phyloP scores from a whole-genome alignment of 2,888 invertebrate species.

The Rhagonycha fulva region DNA sequence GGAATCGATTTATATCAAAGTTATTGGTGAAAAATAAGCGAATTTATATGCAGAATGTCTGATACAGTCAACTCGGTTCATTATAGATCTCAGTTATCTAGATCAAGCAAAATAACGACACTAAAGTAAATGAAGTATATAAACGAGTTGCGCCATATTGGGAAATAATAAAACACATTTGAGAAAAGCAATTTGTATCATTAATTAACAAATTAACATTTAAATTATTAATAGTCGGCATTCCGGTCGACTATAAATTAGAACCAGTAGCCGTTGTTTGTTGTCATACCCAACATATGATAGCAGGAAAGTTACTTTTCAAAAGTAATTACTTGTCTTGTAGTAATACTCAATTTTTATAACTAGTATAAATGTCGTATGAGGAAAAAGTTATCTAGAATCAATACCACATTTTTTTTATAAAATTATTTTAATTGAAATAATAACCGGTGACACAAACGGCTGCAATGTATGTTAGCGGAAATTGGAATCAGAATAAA shows the following conservation, averaged over 20 bases:
- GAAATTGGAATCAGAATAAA: background rate
- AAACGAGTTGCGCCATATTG: slow-evolving; percentile 39
- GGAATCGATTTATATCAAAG: slow-evolving; percentile 25
- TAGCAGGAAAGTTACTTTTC: slow-evolving; percentile 22
- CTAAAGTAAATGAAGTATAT: slow-evolving; percentile 17
- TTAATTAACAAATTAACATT: slow-evolving; percentile 60
- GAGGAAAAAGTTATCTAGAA: background rate
- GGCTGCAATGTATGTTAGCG: background rate
- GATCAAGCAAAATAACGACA: slow-evolving; percentile 25
- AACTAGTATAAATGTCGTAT: background rate
- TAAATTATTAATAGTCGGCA: slow-evolving; percentile 56
- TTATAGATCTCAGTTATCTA: slow-evolving; percentile 28
- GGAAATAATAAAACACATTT: slow-evolving; percentile 53
- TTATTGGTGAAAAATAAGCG: slow-evolving; percentile 31
- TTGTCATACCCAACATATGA: slow-evolving; percentile 13
- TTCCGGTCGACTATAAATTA: slow-evolving; percentile 51
- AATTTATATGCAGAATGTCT: slow-evolving; percentile 33
- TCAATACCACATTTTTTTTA: background rate
- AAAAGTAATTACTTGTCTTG: slow-evolving; percentile 33
- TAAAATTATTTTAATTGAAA: background rate
- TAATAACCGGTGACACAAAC: background rate
- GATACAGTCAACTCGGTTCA: slow-evolving; percentile 14
- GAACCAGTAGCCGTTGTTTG: slow-evolving; percentile 41
- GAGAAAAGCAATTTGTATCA: slow-evolving; percentile 58
- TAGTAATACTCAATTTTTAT: slow-evolving; percentile 31